Conservation (phyloP, 2,797 vertebrate genomes). For the Urosaurus nigricauda region DNA sequence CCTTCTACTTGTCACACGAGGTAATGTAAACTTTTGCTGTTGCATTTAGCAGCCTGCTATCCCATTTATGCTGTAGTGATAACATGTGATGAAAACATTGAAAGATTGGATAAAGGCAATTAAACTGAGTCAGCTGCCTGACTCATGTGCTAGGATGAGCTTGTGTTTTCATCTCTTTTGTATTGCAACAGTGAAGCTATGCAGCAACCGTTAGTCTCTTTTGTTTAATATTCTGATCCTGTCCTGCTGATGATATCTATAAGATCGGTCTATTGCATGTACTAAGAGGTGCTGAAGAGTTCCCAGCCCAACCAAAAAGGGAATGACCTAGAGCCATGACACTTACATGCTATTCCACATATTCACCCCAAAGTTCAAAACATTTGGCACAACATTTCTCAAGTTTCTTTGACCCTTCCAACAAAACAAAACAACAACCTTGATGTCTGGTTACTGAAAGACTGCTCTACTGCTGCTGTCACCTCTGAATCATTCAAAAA, state of each 20-base stretch:
- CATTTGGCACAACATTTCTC: too few species aligned
- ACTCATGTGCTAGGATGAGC: neutral
- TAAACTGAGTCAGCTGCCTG: neutral
- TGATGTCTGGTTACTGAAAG: too few species aligned
- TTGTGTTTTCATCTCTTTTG: neutral
- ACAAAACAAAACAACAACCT: too few species aligned
- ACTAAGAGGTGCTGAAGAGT: too few species aligned
- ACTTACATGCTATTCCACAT: too few species aligned
- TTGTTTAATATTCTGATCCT: neutral
- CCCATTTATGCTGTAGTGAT: neutral
- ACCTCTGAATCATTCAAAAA: too few species aligned
- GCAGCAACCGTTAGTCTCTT: neutral
- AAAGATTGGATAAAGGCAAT: neutral
- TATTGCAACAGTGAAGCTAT: neutral
- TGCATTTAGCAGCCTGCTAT: neutral
- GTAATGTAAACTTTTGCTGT: conserved; percentile 76
- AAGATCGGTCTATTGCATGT: neutral
- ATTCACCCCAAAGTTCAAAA: too few species aligned
- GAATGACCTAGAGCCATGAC: too few species aligned
- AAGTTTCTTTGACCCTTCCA: too few species aligned
- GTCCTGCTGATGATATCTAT: too few species aligned
- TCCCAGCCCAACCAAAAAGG: too few species aligned
- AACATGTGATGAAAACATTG: neutral
- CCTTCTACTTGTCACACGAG: conserved; percentile 95
- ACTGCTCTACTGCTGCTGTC: too few species aligned